Conservation (phyloP, 2,113 vertebrate species). For the Lepisosteus osseus region DNA sequence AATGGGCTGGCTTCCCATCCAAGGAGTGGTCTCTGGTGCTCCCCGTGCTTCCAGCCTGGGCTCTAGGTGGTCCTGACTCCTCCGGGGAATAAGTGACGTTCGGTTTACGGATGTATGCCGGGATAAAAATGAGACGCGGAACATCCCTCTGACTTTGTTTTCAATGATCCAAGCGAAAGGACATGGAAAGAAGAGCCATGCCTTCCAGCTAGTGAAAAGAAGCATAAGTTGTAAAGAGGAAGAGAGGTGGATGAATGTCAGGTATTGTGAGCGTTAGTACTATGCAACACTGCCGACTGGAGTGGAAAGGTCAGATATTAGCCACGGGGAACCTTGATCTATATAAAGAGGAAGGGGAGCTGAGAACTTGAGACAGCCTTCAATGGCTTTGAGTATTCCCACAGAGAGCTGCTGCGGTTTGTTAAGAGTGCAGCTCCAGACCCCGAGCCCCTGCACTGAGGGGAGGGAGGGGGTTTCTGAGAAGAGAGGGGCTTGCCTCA, state of each 20-base stretch:
- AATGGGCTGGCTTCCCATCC: too few relatives aligned
- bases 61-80: too few relatives aligned
- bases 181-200: constrained; percentile 2
- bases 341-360: constrained; percentile 12
- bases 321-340: constrained; percentile 16
- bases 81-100: too few relatives aligned
- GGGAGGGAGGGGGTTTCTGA: background rate
- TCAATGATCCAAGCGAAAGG: background rate
- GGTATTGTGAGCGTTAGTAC: constrained; percentile 16
- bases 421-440: background rate
- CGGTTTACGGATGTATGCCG: too few relatives aligned
- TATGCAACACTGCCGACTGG: background rate
- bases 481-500: background rate
- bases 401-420: background rate
- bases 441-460: background rate
- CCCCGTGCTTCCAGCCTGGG: too few relatives aligned
- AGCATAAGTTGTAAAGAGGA: constrained; percentile 10
- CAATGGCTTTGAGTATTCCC: background rate
- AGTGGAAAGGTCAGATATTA: constrained; percentile 24
- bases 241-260: constrained; percentile 11
- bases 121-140: too few relatives aligned
- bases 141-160: background rate
- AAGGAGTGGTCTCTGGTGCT: too few relatives aligned
- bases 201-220: background rate
- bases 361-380: background rate